Evolutionary conservation across 2,888 invertebrate species (phyloP).

Genomic region (Seira sanloemensis): DNA sequence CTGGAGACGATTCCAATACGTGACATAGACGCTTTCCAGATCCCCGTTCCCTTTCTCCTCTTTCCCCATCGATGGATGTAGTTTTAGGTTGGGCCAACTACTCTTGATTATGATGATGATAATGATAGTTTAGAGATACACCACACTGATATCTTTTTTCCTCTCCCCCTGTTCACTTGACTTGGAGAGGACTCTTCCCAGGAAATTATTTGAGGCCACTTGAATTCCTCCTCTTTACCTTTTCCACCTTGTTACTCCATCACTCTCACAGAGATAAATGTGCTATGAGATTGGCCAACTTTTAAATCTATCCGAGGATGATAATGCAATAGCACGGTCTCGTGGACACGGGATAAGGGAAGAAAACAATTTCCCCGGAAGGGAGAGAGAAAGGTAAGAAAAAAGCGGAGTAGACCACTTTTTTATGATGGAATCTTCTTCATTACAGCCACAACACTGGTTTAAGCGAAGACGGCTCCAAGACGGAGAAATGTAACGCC

Average conservation of each 20-base stretch:
- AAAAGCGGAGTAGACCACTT: background rate
- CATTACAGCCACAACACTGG: background rate
- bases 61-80: slow-evolving; percentile 62
- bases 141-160: background rate
- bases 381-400: background rate
- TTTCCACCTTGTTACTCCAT: background rate
- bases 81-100: background rate
- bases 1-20: slow-evolving; percentile 84
- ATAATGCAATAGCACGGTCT: background rate
- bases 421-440: background rate
- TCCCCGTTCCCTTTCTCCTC: slow-evolving; percentile 77
- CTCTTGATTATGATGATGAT: background rate
- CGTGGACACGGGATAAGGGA: background rate
- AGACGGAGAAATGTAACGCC: background rate
- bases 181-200: background rate
- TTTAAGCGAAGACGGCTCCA: background rate
- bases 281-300: background rate
- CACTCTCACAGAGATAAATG: background rate
- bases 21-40: slow-evolving; percentile 83
- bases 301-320: background rate
- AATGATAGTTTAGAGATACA: background rate
- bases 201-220: background rate
- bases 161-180: slow-evolving; percentile 5
- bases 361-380: background rate
- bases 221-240: background rate